Evolutionary conservation across 2,888 invertebrate genomes (phyloP), one percentile per base, ranked within the genome.

Genomic region (Synergus japonicus): DNA sequence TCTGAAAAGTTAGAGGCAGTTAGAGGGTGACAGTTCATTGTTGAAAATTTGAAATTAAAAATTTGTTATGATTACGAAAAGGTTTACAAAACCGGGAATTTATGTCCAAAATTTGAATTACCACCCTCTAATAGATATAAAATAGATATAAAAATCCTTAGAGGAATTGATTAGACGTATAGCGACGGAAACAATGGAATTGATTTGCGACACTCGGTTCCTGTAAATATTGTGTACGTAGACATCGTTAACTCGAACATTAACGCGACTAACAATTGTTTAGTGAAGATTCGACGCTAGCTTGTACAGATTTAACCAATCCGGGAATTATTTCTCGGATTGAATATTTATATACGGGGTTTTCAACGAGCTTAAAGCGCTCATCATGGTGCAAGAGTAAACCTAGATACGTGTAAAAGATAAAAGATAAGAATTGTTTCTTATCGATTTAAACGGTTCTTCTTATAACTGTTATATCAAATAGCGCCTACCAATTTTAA

Each of bases 171-270:
- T 5, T 76, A 58, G 43, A 29, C 63, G 76, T 60, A 73, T 73
- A 54, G 69, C 76, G 79, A 76, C 77, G 63, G 76, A 80, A 82
- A 79, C 64, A 82, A 85, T 80, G 87, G 87, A 89, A 88, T 89
- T 88, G 85, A 87, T 49, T 80, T 79, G 65, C 78, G 83, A 84
- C 81, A 85, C 81, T 87, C 84, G 85, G 86, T 88, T 88, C 87
- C 86, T 88, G 86, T 86, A 87, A 81, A 87, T 87, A 87, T 81
- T 82, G 78, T 82, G 85, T 85, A 86, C 83, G 83, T 83, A 84
- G 79, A 77, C 64, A 78, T 46, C 54, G 49, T 37, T 81, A 81
- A 67, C 49, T 78, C 63, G 58, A 76, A 54, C 46, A 77, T 67
- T 43, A 67, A 46, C 46, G 67, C 67, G 44, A 49, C 49, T 69